These are phyloP conservation scores for Scyliorhinus canicula DNA, from an alignment of 2,797 vertebrate genomes.

Conservation along the genomic window DNA sequence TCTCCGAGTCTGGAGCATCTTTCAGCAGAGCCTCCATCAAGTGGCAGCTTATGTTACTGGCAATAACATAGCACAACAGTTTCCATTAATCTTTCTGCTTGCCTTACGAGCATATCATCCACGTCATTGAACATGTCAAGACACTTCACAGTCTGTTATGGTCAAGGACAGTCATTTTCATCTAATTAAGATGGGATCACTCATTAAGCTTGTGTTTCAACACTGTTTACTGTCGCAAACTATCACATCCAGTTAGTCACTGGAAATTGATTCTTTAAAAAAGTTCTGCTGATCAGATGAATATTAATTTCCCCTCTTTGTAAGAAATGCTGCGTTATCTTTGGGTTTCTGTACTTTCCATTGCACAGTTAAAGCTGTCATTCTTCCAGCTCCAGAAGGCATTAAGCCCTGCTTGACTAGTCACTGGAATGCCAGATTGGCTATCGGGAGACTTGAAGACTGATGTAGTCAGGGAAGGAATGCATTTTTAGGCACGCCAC, in stretches of 20 bases:
- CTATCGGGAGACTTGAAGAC: neutral
- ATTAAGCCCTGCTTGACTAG: constrained; percentile 19
- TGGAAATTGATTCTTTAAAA: neutral
- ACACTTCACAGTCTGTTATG: neutral
- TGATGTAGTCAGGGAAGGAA: neutral
- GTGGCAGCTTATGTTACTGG: too few species aligned
- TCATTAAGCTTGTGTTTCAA: neutral
- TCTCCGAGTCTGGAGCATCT: too few species aligned
- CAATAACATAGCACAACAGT: too few species aligned
- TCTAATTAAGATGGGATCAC: neutral
- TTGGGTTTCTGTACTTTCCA: neutral
- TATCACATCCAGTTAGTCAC: neutral
- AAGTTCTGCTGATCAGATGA: neutral
- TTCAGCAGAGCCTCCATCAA: too few species aligned
- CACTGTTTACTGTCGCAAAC: neutral
- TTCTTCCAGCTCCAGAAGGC: neutral
- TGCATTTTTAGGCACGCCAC: constrained; percentile 9
- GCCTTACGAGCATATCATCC: neutral
- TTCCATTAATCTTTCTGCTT: neutral
- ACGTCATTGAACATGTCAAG: neutral
- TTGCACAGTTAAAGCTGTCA: neutral
- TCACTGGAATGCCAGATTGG: constrained; percentile 21
- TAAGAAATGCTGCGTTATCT: neutral
- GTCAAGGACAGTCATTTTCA: neutral
- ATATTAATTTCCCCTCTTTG: neutral